These are phyloP conservation scores for Oscheius sp. DNA, from an alignment of 2,888 invertebrate species.

Conservation along the genomic window DNA sequence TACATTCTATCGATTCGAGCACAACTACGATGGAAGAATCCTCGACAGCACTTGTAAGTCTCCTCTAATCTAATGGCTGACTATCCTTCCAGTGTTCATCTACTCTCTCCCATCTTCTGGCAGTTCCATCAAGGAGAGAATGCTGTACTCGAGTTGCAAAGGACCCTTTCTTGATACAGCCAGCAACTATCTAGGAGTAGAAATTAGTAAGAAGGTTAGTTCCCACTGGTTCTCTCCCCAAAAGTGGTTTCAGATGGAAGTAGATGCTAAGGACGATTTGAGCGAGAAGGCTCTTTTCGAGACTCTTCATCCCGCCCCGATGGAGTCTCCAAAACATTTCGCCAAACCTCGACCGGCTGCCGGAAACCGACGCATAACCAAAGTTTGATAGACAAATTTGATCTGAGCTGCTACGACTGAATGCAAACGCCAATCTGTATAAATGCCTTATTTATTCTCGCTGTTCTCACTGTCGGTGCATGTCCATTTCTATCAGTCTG, in stretches of 20 bases:
- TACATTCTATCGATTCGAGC: constrained; percentile 85
- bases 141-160: constrained; percentile 98
- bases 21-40: constrained; percentile 91
- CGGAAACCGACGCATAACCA: constrained; percentile 70
- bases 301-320: constrained; percentile 79
- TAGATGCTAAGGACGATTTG: constrained; percentile 88
- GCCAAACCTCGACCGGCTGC: constrained; percentile 85
- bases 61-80: background rate
- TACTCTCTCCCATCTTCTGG: constrained; percentile 98
- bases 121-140: constrained; percentile 92
- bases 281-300: constrained; percentile 95
- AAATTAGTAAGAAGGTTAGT: constrained; percentile 87
- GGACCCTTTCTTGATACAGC: constrained; percentile 88
- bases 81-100: constrained; percentile 84
- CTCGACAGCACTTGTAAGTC: constrained; percentile 83
- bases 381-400: constrained; percentile 51
- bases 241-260: constrained; percentile 77
- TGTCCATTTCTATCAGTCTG: no score
- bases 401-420: constrained; percentile 9
- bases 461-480: no score
- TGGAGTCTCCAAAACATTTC: constrained; percentile 82
- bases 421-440: constrained; percentile 31
- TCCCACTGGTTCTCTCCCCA: background rate
- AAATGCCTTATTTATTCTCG: constrained; percentile 21
- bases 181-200: constrained; percentile 82